Conservation (phyloP, 2,113 vertebrate genomes). For the Bucco capensis region DNA sequence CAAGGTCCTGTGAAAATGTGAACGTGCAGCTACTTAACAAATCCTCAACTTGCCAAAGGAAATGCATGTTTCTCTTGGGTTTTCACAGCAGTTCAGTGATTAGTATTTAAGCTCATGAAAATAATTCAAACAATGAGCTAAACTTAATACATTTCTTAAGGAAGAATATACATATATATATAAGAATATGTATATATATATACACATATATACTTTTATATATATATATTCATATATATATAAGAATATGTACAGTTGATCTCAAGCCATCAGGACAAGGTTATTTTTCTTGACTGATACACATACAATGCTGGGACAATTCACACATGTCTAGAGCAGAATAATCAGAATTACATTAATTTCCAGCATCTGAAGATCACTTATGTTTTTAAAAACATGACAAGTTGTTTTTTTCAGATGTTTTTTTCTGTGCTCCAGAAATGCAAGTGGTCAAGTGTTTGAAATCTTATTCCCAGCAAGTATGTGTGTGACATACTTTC, state of each 20-base stretch:
- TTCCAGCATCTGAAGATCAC: neutral
- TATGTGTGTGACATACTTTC: neutral
- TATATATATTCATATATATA: too few species aligned
- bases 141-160: neutral
- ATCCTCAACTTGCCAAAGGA: neutral
- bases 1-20: neutral
- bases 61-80: neutral
- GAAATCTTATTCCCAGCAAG: conserved; percentile 22
- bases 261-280: neutral
- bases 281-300: neutral
- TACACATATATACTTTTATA: too few species aligned
- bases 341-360: neutral
- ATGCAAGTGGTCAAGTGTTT: neutral
- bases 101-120: neutral
- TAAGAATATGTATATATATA: too few species aligned
- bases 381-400: neutral
- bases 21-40: neutral
- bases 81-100: neutral
- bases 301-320: neutral
- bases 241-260: neutral
- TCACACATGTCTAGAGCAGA: neutral
- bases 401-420: neutral
- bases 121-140: neutral
- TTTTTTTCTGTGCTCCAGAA: neutral
- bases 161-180: too few species aligned